Percentiles rank a stretch among this genome's conserved stretches.
These are phyloP conservation scores for Baryphthengus martii DNA, from an alignment of 2,113 vertebrate genomes.

Conservation along the genomic window DNA sequence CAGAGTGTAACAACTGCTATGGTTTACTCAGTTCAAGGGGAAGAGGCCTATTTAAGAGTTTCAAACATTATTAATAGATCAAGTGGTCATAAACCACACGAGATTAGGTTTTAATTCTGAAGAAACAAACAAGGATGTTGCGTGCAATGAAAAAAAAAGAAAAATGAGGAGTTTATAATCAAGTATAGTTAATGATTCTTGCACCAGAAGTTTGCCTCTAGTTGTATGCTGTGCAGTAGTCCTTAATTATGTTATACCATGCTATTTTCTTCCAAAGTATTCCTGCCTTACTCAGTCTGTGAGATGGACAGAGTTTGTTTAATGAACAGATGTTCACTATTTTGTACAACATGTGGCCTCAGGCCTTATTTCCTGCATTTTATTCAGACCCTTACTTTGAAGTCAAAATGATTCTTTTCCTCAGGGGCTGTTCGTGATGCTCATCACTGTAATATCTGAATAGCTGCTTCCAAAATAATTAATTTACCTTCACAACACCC, in stretches of 20 bases:
- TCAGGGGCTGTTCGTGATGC: not conserved
- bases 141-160: not conserved
- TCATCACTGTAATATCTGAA: constrained; percentile 15
- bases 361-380: constrained; percentile 4
- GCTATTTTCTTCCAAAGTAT: not conserved
- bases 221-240: not conserved
- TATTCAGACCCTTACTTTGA: not conserved
- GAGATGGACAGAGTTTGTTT: not conserved
- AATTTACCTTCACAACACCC: constrained; percentile 21
- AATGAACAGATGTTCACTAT: constrained; percentile 43
- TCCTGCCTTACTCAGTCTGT: not conserved
- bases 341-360: constrained; percentile 2
- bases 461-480: constrained; percentile 40
- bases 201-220: not conserved
- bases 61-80: not conserved
- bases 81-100: not conserved
- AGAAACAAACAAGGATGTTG: not conserved
- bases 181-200: not conserved
- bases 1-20: not conserved
- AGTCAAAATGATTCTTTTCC: constrained; percentile 18
- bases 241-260: not conserved
- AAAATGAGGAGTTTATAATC: not conserved
- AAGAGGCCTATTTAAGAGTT: not conserved
- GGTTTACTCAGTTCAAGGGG: not conserved
- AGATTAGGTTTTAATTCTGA: not conserved